Conservation (phyloP, 2,113 vertebrate genomes). For the Cyprinodon tularosa region DNA sequence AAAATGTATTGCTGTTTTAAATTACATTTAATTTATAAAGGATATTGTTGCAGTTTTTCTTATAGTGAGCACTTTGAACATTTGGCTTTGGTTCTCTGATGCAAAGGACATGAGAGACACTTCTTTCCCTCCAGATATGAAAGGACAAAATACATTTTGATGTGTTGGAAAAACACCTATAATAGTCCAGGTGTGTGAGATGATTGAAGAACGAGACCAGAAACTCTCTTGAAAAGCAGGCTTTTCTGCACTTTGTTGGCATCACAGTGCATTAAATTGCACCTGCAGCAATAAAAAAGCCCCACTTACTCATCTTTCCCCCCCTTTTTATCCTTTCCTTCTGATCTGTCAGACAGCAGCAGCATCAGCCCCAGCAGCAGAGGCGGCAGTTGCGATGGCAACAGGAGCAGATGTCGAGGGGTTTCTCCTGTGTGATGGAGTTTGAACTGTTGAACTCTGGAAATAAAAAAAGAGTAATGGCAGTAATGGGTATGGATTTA, state of each 20-base stretch:
- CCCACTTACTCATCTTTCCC: not conserved
- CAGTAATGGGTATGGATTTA: slow-evolving; percentile 74
- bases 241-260: slow-evolving; percentile 15
- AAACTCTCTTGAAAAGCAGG: slow-evolving; percentile 13
- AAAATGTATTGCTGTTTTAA: no score
- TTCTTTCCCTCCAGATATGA: slow-evolving; percentile 8
- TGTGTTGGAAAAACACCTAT: slow-evolving; percentile 58
- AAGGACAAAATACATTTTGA: slow-evolving; percentile 30
- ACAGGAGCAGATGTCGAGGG: slow-evolving; percentile 70
- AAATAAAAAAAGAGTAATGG: slow-evolving; percentile 32
- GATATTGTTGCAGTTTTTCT: not conserved
- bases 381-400: slow-evolving; percentile 67
- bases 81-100: not conserved
- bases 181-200: slow-evolving; percentile 53
- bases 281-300: slow-evolving; percentile 42
- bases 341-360: slow-evolving; percentile 16
- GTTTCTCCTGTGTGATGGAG: slow-evolving; percentile 56
- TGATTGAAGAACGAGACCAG: slow-evolving; percentile 25
- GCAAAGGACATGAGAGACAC: slow-evolving; percentile 1
- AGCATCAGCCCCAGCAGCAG: slow-evolving; percentile 14
- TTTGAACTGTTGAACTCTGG: slow-evolving; percentile 72
- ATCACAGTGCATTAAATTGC: slow-evolving; percentile 40
- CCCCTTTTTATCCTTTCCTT: not conserved
- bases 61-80: not conserved
- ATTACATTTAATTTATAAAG: not conserved